Evolutionary conservation across 1,140 invertebrate genomes (phyloP).

Genomic region (Drosophila miranda): DNA sequence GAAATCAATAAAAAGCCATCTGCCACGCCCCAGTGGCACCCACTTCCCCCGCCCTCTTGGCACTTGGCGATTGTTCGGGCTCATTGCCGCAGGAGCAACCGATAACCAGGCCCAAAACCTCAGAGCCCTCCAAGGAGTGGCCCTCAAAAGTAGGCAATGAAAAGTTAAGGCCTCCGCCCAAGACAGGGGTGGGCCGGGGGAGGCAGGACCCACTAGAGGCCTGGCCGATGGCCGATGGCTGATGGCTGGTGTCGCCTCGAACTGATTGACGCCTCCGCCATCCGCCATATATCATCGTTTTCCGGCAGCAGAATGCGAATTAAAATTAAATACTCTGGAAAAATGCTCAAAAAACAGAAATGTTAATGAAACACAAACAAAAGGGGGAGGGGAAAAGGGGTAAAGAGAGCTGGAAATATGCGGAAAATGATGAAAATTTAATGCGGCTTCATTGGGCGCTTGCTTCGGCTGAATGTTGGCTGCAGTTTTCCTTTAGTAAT

Average conservation of each 20-base stretch:
- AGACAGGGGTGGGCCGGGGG: background rate
- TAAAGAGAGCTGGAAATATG: constrained; percentile 4
- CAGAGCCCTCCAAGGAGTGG: background rate
- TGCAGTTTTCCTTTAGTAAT: constrained; percentile 26
- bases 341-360: constrained; percentile 13
- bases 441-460: constrained; percentile 21
- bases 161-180: constrained; percentile 19
- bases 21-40: constrained; percentile 39
- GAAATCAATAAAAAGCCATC: constrained; percentile 65
- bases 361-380: constrained; percentile 42
- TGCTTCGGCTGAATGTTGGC: constrained; percentile 16
- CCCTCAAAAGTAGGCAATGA: constrained; percentile 55
- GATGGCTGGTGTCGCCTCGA: constrained; percentile 27
- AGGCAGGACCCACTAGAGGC: no score
- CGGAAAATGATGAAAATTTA: constrained; percentile 40
- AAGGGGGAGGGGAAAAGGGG: no score
- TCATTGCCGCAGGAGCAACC: constrained; percentile 19
- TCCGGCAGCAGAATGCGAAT: constrained; percentile 13
- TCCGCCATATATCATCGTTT: constrained; percentile 6
- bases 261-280: background rate
- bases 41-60: constrained; percentile 1
- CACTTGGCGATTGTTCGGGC: constrained; percentile 41
- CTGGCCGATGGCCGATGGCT: background rate
- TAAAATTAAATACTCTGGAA: constrained; percentile 1
- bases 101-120: constrained; percentile 1